phyloP scores from a whole-genome alignment of 2,113 vertebrate genomes.

The Antechinus flavipes region DNA sequence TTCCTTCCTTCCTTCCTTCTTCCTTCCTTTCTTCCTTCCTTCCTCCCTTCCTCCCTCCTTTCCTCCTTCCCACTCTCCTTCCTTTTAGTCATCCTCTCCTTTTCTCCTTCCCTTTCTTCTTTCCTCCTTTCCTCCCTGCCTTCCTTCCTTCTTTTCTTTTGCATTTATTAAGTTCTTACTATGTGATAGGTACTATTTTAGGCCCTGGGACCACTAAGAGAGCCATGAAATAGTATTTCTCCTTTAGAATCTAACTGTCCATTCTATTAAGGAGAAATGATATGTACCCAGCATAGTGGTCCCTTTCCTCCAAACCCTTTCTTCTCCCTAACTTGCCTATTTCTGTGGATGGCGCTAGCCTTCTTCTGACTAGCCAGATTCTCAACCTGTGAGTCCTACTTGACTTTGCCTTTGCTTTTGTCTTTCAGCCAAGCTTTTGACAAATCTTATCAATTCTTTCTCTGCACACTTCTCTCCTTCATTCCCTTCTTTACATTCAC shows the following conservation, averaged over 20 bases:
- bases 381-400: not conserved
- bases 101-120: too few species aligned
- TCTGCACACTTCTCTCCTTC: not conserved
- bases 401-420: not conserved
- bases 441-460: not conserved
- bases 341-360: not conserved
- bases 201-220: not conserved
- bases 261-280: not conserved
- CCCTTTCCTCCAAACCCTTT: not conserved
- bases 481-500: not conserved
- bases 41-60: not conserved
- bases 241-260: not conserved
- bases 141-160: not conserved
- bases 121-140: not conserved
- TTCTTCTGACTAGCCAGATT: not conserved
- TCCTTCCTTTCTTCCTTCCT: rapidly evolving
- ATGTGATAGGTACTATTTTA: not conserved
- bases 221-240: not conserved
- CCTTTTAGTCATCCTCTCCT: too few species aligned
- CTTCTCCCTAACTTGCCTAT: not conserved
- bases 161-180: not conserved
- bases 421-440: not conserved
- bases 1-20: too few species aligned
- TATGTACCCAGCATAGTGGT: not conserved
- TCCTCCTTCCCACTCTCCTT: rapidly evolving